Percentiles rank a stretch among this genome's conserved stretches.
Conservation (phyloP, 2,888 invertebrate genomes). For the Stomorhina lunata region DNA sequence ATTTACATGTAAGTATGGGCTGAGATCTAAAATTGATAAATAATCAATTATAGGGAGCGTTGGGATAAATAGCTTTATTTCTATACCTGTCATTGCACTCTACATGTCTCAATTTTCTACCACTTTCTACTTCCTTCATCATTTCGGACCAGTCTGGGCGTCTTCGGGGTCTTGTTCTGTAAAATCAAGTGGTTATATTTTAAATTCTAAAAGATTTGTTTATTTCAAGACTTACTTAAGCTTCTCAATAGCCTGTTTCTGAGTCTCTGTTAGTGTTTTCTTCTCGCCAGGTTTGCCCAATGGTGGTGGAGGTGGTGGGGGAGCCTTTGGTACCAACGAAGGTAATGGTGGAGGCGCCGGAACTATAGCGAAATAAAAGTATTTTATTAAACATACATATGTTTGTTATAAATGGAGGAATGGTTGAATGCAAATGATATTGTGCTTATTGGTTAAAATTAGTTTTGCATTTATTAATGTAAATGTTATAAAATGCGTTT, state of each 20-base stretch:
- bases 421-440: no score
- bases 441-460: no score
- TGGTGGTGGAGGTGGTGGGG: slow-evolving; percentile 87
- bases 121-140: slow-evolving; percentile 94
- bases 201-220: background rate
- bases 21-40: slow-evolving; percentile 80
- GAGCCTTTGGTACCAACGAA: slow-evolving; percentile 81
- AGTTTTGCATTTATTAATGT: no score
- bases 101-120: slow-evolving; percentile 89
- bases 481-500: no score
- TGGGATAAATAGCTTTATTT: background rate
- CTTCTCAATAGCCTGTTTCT: slow-evolving; percentile 86
- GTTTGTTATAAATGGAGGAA: no score
- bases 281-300: slow-evolving; percentile 83
- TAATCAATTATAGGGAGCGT: background rate
- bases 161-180: slow-evolving; percentile 85
- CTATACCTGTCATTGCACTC: slow-evolving; percentile 89
- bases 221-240: slow-evolving; percentile 81
- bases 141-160: slow-evolving; percentile 94
- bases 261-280: slow-evolving; percentile 82
- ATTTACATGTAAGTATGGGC: slow-evolving; percentile 82
- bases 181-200: background rate
- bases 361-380: slow-evolving; percentile 68
- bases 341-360: slow-evolving; percentile 79
- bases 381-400: background rate